Evolutionary conservation across 2,113 vertebrate species (phyloP).

Genomic region (Pluvialis apricaria): DNA sequence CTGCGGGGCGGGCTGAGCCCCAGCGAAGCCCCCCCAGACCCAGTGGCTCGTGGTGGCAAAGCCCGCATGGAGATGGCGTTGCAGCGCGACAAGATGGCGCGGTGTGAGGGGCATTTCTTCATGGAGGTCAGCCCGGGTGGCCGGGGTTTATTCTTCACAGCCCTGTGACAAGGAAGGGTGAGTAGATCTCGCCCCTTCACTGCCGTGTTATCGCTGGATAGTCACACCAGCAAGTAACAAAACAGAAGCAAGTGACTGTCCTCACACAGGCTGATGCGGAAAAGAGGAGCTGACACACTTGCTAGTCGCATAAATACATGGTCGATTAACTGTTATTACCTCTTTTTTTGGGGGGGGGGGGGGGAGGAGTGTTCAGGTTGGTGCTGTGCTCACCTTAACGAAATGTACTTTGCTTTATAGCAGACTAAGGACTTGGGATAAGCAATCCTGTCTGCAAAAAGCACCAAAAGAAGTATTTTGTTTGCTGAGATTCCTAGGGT

Average conservation of each 20-base stretch:
- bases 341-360: not conserved
- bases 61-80: rapidly evolving
- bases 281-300: not conserved
- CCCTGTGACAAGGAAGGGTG: rapidly evolving
- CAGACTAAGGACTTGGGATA: not conserved
- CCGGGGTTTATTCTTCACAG: not conserved
- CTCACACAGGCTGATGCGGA: not conserved
- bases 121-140: not conserved
- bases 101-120: not conserved
- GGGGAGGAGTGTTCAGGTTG: too few relatives aligned
- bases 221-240: not conserved
- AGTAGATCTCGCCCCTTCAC: rapidly evolving
- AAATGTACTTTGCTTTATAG: not conserved
- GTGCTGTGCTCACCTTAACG: not conserved
- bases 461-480: not conserved
- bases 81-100: rapidly evolving
- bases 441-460: not conserved
- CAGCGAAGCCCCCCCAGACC: not conserved
- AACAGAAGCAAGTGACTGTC: not conserved
- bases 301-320: not conserved
- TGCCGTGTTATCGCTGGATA: too few relatives aligned
- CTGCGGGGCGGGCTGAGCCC: not conserved
- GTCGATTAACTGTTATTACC: not conserved
- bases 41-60: not conserved
- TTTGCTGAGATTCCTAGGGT: not conserved